Evolutionary conservation across 1,140 invertebrate species (phyloP).

Genomic region (Eubasilissa regina): DNA sequence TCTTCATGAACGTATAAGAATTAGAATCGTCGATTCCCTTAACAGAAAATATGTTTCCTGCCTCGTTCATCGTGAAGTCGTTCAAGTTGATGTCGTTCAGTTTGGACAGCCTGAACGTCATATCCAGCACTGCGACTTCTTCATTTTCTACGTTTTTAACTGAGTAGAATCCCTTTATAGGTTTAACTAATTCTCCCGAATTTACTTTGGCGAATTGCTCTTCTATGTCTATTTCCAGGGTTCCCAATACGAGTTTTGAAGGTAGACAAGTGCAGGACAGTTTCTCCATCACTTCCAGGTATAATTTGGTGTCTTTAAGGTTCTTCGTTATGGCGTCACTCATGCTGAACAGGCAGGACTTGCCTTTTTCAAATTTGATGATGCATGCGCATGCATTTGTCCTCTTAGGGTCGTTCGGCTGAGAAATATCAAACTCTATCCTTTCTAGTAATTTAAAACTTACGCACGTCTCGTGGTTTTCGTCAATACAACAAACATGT

Average conservation of each 20-base stretch:
- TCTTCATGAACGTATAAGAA: slow-evolving; percentile 25
- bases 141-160: slow-evolving; percentile 11
- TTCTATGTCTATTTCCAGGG: not conserved
- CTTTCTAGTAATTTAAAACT: slow-evolving; percentile 9
- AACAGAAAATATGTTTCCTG: not conserved
- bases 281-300: slow-evolving; percentile 23
- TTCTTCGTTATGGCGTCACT: not conserved
- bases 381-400: not conserved
- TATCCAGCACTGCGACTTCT: slow-evolving; percentile 25
- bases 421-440: slow-evolving; percentile 8
- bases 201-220: slow-evolving; percentile 20
- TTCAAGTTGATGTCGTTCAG: slow-evolving; percentile 20
- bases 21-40: not conserved
- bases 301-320: not conserved
- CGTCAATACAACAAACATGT: slow-evolving; percentile 32
- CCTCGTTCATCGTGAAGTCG: slow-evolving; percentile 27
- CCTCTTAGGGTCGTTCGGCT: slow-evolving; percentile 1
- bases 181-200: slow-evolving; percentile 10
- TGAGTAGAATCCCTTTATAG: slow-evolving; percentile 27
- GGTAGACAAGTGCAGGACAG: slow-evolving; percentile 37
- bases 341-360: slow-evolving; percentile 4
- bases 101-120: slow-evolving; percentile 37
- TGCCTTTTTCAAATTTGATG: slow-evolving; percentile 36
- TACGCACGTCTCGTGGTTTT: slow-evolving; percentile 38
- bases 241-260: slow-evolving; percentile 6